Evolutionary conservation across 2,797 vertebrate species (phyloP).

Genomic region (Zenarchopterus dispar): DNA sequence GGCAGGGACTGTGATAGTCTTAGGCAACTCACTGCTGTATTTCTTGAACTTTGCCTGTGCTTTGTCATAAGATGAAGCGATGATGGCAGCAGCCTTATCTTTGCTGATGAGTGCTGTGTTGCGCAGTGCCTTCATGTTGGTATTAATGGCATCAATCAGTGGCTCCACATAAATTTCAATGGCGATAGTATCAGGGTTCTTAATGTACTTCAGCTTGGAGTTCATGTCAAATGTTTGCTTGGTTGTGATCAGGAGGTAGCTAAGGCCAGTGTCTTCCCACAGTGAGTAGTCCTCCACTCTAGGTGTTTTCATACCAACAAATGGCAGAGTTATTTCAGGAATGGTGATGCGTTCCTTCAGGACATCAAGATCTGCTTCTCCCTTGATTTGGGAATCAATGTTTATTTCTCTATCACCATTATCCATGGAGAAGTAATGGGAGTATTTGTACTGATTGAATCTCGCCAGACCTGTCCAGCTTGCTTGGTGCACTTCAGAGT

Average conservation of each 20-base stretch:
- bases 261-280: constrained; percentile 88
- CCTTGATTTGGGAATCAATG: constrained; percentile 81
- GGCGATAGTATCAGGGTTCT: constrained; percentile 86
- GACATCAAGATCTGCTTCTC: constrained; percentile 90
- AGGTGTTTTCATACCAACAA: constrained; percentile 76
- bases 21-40: constrained; percentile 81
- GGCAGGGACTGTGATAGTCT: constrained; percentile 82
- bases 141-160: constrained; percentile 80
- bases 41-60: constrained; percentile 83
- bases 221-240: constrained; percentile 90
- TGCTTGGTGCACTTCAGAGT: constrained; percentile 81
- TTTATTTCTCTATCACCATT: constrained; percentile 84
- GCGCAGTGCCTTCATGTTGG: constrained; percentile 75
- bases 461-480: constrained; percentile 86
- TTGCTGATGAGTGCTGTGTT: constrained; percentile 77
- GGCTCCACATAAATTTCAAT: constrained; percentile 81
- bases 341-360: constrained; percentile 84
- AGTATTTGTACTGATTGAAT: constrained; percentile 93
- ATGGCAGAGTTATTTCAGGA: constrained; percentile 86
- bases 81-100: constrained; percentile 73
- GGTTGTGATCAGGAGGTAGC: constrained; percentile 85
- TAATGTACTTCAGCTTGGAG: constrained; percentile 86
- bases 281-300: constrained; percentile 81
- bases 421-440: constrained; percentile 83
- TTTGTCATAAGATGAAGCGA: constrained; percentile 81